Conservation (phyloP, 2,888 invertebrate species). For the Amphipyra tragopoginis region DNA sequence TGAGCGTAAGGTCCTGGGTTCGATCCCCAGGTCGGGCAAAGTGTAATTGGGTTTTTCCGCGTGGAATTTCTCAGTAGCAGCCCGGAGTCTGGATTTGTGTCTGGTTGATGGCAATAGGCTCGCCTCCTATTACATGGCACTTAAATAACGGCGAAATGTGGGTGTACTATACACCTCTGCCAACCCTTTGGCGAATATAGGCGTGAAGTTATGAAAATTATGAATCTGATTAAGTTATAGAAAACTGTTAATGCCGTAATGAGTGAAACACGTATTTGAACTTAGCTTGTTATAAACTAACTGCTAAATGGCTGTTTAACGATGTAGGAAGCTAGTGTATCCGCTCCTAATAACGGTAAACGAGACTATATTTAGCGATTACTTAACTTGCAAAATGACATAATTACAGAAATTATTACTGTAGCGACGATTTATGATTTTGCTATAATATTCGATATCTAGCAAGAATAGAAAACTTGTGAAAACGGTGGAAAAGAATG, state of each 20-base stretch:
- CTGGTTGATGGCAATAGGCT: no score
- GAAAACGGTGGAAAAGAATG: background rate
- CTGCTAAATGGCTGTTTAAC: conserved; percentile 48
- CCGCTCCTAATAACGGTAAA: conserved; percentile 50
- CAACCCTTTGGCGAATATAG: no score
- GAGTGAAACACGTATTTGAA: conserved; percentile 41
- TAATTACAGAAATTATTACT: conserved; percentile 35
- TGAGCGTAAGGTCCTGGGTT: no score
- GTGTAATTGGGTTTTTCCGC: no score
- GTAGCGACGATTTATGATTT: conserved; percentile 24
- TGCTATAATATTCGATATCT: conserved; percentile 2
- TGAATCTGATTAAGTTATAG: conserved; percentile 25
- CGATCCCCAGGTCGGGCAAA: no score
- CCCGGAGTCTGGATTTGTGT: no score
- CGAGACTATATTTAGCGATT: conserved; percentile 34
- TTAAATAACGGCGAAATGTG: no score
- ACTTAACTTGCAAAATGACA: conserved; percentile 50
- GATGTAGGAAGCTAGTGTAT: conserved; percentile 43
- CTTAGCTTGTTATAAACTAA: conserved; percentile 36
- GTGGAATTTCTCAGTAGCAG: no score
- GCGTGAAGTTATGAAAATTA: no score
- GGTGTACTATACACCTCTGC: no score
- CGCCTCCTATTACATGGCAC: no score
- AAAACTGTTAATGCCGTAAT: conserved; percentile 33
- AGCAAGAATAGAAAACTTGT: background rate